These are phyloP conservation scores for Drosophila paranaensis DNA, from an alignment of 2,888 invertebrate genomes.

Conservation along the genomic window DNA sequence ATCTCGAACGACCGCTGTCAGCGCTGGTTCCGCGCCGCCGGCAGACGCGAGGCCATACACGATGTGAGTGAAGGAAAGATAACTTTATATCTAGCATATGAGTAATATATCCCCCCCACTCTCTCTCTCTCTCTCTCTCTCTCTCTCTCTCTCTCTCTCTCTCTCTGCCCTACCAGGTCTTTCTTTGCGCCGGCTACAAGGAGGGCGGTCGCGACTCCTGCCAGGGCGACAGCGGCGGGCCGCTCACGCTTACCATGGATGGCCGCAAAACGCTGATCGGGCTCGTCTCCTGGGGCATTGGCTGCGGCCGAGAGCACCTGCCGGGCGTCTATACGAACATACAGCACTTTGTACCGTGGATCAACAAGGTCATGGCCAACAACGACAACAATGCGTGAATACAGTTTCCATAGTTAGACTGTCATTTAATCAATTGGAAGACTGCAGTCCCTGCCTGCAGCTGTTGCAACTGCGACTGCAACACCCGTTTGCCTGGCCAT, in stretches of 20 bases:
- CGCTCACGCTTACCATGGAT: conserved; percentile 93
- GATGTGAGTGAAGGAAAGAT: conserved; percentile 86
- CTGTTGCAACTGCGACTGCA: conserved; percentile 26
- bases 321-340: conserved; percentile 97
- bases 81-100: not conserved
- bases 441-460: conserved; percentile 62
- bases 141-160: not conserved
- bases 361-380: conserved; percentile 90
- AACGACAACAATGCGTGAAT: conserved; percentile 83
- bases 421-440: conserved; percentile 43
- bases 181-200: conserved; percentile 96
- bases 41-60: conserved; percentile 95
- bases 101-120: not conserved
- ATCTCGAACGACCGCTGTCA: conserved; percentile 96
- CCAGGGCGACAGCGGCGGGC: conserved; percentile 93
- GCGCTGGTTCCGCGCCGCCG: conserved; percentile 96
- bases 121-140: not conserved
- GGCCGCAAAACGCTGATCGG: conserved; percentile 95
- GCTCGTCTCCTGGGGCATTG: conserved; percentile 95
- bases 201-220: conserved; percentile 92
- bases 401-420: not conserved
- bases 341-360: conserved; percentile 96
- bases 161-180: conserved; percentile 84
- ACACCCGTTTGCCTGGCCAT: conserved; percentile 63
- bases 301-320: conserved; percentile 94